phyloP scores from a whole-genome alignment of 2,113 vertebrate genomes.

The Passerina amoena region DNA sequence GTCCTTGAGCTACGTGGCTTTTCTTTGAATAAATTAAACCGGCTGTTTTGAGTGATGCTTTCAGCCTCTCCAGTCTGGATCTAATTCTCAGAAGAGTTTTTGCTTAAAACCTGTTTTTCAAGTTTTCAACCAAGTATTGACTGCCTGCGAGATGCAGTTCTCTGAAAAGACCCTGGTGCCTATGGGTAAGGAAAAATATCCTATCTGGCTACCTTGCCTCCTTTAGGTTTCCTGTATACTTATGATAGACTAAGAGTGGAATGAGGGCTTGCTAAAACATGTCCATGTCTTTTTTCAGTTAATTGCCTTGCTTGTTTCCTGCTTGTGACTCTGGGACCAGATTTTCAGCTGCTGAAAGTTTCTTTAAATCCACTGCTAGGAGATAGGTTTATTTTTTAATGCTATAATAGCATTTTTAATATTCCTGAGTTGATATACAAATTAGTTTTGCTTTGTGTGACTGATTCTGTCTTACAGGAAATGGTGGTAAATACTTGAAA shows the following conservation, averaged over 20 bases:
- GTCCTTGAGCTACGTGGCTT: slow-evolving; percentile 27
- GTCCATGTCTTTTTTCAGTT: not conserved
- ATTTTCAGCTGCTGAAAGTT: not conserved
- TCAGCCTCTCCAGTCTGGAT: slow-evolving; percentile 47
- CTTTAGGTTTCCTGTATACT: not conserved
- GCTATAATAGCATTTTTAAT: not conserved
- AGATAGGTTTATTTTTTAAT: not conserved
- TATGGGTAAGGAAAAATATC: slow-evolving; percentile 67
- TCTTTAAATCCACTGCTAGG: not conserved
- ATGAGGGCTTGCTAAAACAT: not conserved
- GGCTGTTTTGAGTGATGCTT: slow-evolving; percentile 42
- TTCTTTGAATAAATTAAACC: slow-evolving; percentile 55
- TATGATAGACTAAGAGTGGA: not conserved
- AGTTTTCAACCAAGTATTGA: slow-evolving; percentile 49
- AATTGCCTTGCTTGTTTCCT: not conserved
- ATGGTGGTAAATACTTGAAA: not conserved
- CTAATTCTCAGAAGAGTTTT: slow-evolving; percentile 52
- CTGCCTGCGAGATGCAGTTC: not conserved
- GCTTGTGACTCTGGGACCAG: not conserved
- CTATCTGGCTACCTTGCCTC: not conserved
- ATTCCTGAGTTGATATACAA: not conserved
- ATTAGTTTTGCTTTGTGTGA: not conserved
- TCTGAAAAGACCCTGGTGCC: slow-evolving; percentile 26
- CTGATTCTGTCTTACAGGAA: not conserved
- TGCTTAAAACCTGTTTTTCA: slow-evolving; percentile 69